Percentiles rank a stretch among this genome's conserved stretches.
Evolutionary conservation across 2,113 vertebrate genomes (phyloP).

Genomic region (Nyctibius bracteatus): DNA sequence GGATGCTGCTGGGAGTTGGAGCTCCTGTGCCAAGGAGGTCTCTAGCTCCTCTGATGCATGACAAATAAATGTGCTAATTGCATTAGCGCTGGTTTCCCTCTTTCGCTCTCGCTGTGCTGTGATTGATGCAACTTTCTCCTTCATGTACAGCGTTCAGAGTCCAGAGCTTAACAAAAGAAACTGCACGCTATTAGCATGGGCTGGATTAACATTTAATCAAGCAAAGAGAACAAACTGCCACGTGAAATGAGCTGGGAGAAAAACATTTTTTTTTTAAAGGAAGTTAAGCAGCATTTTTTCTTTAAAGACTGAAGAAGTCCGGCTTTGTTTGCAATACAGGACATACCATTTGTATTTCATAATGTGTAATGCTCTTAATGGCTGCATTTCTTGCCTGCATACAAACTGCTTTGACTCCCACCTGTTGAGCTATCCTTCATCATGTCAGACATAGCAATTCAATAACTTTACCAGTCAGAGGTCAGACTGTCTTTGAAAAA

Average conservation of each 20-base stretch:
- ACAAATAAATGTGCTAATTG: conserved; percentile 12
- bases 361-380: conserved; percentile 46
- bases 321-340: background rate
- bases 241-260: background rate
- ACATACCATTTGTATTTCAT: background rate
- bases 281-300: background rate
- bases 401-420: background rate
- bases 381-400: conserved; percentile 30
- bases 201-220: background rate
- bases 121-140: background rate
- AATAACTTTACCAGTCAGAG: conserved; percentile 76
- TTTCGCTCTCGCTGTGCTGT: background rate
- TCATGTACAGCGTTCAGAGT: background rate
- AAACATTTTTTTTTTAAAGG: background rate
- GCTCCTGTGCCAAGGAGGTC: background rate
- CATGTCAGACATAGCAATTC: conserved; percentile 61
- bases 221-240: conserved; percentile 2
- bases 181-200: background rate
- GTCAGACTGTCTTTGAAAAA: conserved; percentile 77
- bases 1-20: background rate
- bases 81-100: background rate
- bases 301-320: background rate
- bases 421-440: conserved; percentile 28
- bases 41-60: conserved; percentile 9
- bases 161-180: background rate